Evolutionary conservation across 1,140 invertebrate genomes (phyloP), one percentile per base, ranked within the genome.

Genomic region (Charaxes varanes): DNA sequence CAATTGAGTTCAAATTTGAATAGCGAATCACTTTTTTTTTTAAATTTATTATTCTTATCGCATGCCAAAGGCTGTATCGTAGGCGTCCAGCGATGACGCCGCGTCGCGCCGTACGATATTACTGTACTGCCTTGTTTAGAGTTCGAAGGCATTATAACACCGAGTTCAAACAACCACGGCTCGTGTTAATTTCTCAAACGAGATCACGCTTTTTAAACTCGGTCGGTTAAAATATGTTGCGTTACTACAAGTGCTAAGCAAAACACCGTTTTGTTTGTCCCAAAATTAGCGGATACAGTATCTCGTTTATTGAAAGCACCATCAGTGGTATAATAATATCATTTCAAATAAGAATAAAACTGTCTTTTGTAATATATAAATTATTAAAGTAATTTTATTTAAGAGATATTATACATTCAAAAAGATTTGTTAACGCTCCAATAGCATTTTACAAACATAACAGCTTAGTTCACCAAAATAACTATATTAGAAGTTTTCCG

Each of bases 71-170:
- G 53, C 53, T 64, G 40, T 56, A 51, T 60, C 43, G 61, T 65
- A 66, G 48, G 64, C 77, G 77, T 70, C 62, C 60, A 55, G 24
- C 65, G 52, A 59, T 58, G 65, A 65, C 65, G 74, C 58, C 45
- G 63, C 38, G 62, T 50, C 70, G 53, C 65, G 63, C 58, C 53
- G 59, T 71, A 76, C 70, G 63, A 74, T 53, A 62, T 64, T 63
- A 70, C 47, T 45, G 42, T 49, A 46, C 51, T 46, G 45, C 49
- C 57, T 62, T 46, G 45, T 53, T 62, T 47, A 43, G 56, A 63
- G 44, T 56, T 62, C 52, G 42, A 60, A 68, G 62, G 41, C 55
- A 53, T 67, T 64, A 67, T 41, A 55, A 52, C 24, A 51, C 50
- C 50, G 53, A 68, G 61, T 73, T 66, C 48, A 71, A 67, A 66